Evolutionary conservation across 2,113 vertebrate genomes (phyloP).

Genomic region (Stomatorhinus ivindoensis): DNA sequence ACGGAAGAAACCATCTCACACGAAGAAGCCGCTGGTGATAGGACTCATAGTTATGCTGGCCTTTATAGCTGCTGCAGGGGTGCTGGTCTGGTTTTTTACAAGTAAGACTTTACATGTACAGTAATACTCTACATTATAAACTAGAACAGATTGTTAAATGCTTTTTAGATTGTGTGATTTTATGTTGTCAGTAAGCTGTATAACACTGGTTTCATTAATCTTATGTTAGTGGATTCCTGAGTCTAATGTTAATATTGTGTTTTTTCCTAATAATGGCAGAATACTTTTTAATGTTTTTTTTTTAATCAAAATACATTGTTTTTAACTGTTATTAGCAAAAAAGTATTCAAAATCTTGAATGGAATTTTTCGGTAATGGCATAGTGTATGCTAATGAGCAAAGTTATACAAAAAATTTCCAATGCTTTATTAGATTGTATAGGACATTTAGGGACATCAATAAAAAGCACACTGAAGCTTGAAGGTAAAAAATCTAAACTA

Average conservation of each 20-base stretch:
- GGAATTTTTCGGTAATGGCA: not conserved
- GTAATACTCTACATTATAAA: not conserved
- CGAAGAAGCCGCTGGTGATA: slow-evolving; percentile 35
- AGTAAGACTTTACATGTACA: slow-evolving; percentile 37
- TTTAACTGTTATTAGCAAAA: not conserved
- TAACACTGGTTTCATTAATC: not conserved
- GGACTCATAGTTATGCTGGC: slow-evolving; percentile 45
- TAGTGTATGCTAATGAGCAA: not conserved
- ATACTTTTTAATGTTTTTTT: not conserved
- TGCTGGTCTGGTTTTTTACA: slow-evolving; percentile 60
- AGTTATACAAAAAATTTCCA: not conserved
- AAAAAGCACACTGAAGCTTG: not conserved
- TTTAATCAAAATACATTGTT: not conserved
- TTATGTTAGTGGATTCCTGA: not conserved
- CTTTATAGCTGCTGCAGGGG: slow-evolving; percentile 40
- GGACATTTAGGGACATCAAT: not conserved
- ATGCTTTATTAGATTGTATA: not conserved
- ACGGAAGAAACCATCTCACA: slow-evolving; percentile 36
- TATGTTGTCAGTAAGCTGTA: not conserved
- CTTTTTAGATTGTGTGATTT: not conserved
- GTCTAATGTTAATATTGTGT: not conserved
- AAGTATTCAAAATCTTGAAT: not conserved
- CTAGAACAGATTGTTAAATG: not conserved
- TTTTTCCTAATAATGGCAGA: not conserved
- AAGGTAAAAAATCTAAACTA: not conserved